These are phyloP conservation scores for Neelides sp. DNA, from an alignment of 1,140 invertebrate genomes.

Conservation along the genomic window DNA sequence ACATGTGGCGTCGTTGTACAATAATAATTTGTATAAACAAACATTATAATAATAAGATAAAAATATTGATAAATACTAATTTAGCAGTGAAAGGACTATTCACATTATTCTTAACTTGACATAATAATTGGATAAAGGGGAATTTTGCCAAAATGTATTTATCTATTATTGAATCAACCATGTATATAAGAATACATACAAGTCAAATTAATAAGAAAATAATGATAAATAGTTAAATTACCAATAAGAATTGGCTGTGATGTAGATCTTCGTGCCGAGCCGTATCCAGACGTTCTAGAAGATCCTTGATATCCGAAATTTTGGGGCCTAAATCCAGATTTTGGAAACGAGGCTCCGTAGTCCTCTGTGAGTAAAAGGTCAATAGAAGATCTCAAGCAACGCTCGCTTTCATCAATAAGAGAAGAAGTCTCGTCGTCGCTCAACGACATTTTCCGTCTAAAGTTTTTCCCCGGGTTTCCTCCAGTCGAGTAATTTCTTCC, in stretches of 20 bases:
- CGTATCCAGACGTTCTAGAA: slow-evolving; percentile 10
- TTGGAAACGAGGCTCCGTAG: slow-evolving; percentile 19
- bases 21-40: too few species aligned
- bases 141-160: too few species aligned
- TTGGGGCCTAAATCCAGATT: slow-evolving; percentile 6
- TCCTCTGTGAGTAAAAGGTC: slow-evolving; percentile 28
- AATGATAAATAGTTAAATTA: too few species aligned
- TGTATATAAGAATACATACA: too few species aligned
- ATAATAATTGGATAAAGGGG: too few species aligned
- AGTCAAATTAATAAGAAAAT: too few species aligned
- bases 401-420: slow-evolving; percentile 28
- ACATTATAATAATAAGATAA: too few species aligned
- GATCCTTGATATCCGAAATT: background rate
- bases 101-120: too few species aligned
- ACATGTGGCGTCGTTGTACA: too few species aligned
- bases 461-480: background rate
- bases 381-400: slow-evolving; percentile 28
- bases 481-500: background rate
- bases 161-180: too few species aligned
- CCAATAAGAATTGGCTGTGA: slow-evolving; percentile 27
- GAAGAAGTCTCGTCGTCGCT: slow-evolving; percentile 29
- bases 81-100: too few species aligned
- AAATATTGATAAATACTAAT: too few species aligned
- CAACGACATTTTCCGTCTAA: slow-evolving; percentile 14
- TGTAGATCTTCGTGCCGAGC: slow-evolving; percentile 15